Evolutionary conservation across 2,888 invertebrate genomes (phyloP).

Genomic region (Caenorhabditis angaria): DNA sequence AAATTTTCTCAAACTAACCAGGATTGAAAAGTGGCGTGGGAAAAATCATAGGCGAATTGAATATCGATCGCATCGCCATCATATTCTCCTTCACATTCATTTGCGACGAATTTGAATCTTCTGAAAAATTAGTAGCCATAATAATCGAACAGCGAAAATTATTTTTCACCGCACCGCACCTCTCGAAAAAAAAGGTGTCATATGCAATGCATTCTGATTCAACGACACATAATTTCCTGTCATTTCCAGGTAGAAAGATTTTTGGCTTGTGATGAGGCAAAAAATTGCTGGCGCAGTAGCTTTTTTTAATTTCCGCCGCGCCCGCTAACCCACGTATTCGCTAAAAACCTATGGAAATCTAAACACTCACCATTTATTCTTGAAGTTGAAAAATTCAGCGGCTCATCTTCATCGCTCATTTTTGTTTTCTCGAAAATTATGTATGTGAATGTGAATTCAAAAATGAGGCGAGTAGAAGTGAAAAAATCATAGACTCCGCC

Average conservation of each 20-base stretch:
- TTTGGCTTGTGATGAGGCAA: too few relatives aligned
- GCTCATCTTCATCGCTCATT: slow-evolving; percentile 58
- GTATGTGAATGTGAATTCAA: slow-evolving; percentile 9
- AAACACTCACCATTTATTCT: slow-evolving; percentile 23
- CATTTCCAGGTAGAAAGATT: slow-evolving; percentile 31
- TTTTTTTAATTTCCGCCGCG: slow-evolving; percentile 5
- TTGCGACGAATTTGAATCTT: slow-evolving; percentile 10
- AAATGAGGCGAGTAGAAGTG: slow-evolving; percentile 9
- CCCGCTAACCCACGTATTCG: not conserved
- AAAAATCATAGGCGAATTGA: slow-evolving; percentile 52
- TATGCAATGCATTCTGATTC: slow-evolving; percentile 52
- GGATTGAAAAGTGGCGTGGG: slow-evolving; percentile 43
- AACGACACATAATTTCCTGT: slow-evolving; percentile 49
- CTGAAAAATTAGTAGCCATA: slow-evolving; percentile 19
- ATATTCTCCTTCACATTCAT: slow-evolving; percentile 34
- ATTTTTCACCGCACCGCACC: slow-evolving; percentile 24
- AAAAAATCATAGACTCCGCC: slow-evolving; percentile 40
- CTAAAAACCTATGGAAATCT: not conserved
- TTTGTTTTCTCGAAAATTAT: not conserved
- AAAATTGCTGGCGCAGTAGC: too few relatives aligned
- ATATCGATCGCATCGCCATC: slow-evolving; percentile 47
- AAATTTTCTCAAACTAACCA: slow-evolving; percentile 13
- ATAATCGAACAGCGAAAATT: slow-evolving; percentile 19
- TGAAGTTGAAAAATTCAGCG: slow-evolving; percentile 57
- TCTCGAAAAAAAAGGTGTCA: slow-evolving; percentile 24